Percentiles rank a stretch among this genome's conserved stretches.
phyloP scores from a whole-genome alignment of 1,140 invertebrate species.

The Cephus cinctus region DNA sequence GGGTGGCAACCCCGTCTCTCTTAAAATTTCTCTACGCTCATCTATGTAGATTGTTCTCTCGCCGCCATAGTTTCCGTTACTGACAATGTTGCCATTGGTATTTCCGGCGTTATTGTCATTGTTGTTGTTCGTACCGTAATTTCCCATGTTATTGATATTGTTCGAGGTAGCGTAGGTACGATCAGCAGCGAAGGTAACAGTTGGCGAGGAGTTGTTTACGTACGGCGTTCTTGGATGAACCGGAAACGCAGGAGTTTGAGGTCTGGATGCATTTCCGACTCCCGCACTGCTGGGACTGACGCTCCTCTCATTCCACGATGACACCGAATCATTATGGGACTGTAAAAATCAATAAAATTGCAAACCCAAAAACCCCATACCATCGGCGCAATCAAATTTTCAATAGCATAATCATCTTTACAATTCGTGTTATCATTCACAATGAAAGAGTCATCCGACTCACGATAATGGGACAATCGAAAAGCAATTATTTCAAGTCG shows the following conservation, averaged over 20 bases:
- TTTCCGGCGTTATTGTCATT: conserved; percentile 18
- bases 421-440: not conserved
- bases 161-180: conserved; percentile 32
- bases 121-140: conserved; percentile 32
- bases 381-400: too few relatives aligned
- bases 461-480: conserved; percentile 1
- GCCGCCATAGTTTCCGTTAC: conserved; percentile 29
- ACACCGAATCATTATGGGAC: conserved; percentile 65
- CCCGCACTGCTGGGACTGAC: conserved; percentile 58
- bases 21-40: conserved; percentile 53
- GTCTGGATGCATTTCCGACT: conserved; percentile 59
- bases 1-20: conserved; percentile 63
- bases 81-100: conserved; percentile 36
- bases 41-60: conserved; percentile 49
- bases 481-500: conserved; percentile 6
- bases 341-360: conserved; percentile 39
- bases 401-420: conserved; percentile 11
- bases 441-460: conserved; percentile 10
- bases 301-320: conserved; percentile 63
- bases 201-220: conserved; percentile 62
- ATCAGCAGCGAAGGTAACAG: conserved; percentile 57
- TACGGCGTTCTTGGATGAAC: conserved; percentile 87
- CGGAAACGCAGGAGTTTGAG: conserved; percentile 87
- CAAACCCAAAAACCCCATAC: too few relatives aligned
- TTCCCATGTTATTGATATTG: conserved; percentile 33